Base-by-base conservation (phyloP, 2,888 invertebrate genomes). In the Scaptomyza tumidula region DNA sequence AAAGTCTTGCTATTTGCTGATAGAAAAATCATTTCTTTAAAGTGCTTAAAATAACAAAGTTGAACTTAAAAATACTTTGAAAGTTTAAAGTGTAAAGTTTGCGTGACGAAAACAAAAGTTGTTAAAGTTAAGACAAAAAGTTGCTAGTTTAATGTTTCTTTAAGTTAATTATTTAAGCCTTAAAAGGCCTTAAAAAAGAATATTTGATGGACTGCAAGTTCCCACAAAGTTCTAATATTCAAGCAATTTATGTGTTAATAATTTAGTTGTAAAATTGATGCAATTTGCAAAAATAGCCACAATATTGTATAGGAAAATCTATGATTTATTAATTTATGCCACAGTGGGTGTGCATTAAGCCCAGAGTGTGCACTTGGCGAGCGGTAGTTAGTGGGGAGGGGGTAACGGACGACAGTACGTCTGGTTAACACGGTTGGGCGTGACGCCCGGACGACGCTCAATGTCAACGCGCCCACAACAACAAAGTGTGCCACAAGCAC, bases 401-500 rank as follows among this genome's bases (percentile, higher is more conserved):
- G 43, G 61, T 14, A 7, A 10, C 11, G 27, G 67, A 58, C 57
- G 65, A 78, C 75, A 81, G 35, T 33, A 43, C 19, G 82, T 62
- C 82, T 79, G 75, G 55, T 62, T 11, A 60, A 48, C 48, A 54
- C 71, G 68, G 45, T 31, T 27, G 62, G 61, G 58, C 56, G 53
- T 57, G 44, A 41, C 60, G 35, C 43, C 39, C 49, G 64, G 56
- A 70, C 78, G 43, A 39, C 73, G 63, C 75, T 80, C 81, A 81
- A 86, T 81, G 86, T 80, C 86, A 84, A 61, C 86, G 59, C 86
- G 86, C 86, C 78, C 80, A 73, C 72, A 57, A 50, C 41, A 41
- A 41, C 60, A 70, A 76, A 78, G 75, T 78, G 63, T 63, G 65
- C 27, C 76, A 55, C 65, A n/a, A n/a, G n/a, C n/a, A 62, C 66